Evolutionary conservation across 2,888 invertebrate species (phyloP), one percentile per base, ranked within the genome.

Genomic region (Argyra leucocephala): DNA sequence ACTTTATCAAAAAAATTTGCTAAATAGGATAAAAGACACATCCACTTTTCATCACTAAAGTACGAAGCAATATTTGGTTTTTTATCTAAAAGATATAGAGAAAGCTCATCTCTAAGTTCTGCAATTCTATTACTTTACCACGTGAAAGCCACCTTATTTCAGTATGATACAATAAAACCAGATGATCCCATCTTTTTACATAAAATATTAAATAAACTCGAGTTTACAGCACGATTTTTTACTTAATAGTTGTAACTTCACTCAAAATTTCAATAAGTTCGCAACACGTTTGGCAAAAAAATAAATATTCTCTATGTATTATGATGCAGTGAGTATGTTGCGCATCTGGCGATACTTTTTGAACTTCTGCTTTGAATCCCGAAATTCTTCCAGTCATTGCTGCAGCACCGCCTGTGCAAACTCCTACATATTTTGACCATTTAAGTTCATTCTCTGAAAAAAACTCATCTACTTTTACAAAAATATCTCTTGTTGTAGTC

Each of bases 391-490:
- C 36, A 48, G 61, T 61, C 61, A 61, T 64, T 22, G 37, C 65
- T 65, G 61, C 61, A 5, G 61, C 64, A 64, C 64, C 61, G 22
- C 61, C 64, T 22, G 24, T 22, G 57, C 18, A 57, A 57, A 57
- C 2, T 57, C 57, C 57, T 36, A 59, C 64, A 24, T 26, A 64
- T 64, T 64, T 64, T 64, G 36, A 59, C 64, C 64, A 64, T 24
- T 64, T 60, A 64, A 64, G 64, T 57, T 64, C 3, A 59, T 64
- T 59, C 23, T 64, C 59, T 26, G n/a, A n/a, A n/a, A n/a, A n/a
- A n/a, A n/a, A n/a, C n/a, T n/a, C n/a, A 57, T 57, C 2, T n/a
- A n/a, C 57, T 57, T 48, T 48, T 9, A 48, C 15, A 48, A 9
- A 4, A 48, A 48, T 48, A 48, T 48, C 48, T 12, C 59, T 21